Percentiles rank a stretch among this genome's conserved stretches.
Evolutionary conservation across 2,888 invertebrate genomes (phyloP).

Genomic region (Tridacna crocea): DNA sequence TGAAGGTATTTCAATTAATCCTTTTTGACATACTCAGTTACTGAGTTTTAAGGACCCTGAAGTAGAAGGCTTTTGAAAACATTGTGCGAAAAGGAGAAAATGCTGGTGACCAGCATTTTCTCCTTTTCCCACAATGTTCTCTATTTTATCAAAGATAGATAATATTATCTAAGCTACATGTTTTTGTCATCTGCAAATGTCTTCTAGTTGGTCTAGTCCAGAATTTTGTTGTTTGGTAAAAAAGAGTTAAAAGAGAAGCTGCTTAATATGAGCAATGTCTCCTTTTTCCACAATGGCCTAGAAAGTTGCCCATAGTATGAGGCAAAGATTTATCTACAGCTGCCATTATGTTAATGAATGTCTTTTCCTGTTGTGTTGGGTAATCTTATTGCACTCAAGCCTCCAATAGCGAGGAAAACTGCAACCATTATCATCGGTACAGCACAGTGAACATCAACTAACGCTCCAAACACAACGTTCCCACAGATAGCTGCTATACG

Average conservation of each 20-base stretch:
- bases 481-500: constrained; percentile 95
- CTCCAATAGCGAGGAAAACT: constrained; percentile 92
- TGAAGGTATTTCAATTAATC: no score
- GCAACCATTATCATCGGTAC: constrained; percentile 97
- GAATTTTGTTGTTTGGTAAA: no score
- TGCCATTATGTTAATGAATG: constrained; percentile 65
- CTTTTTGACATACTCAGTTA: no score
- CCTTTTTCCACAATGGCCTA: background rate
- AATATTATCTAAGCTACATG: no score
- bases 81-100: background rate
- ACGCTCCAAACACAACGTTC: constrained; percentile 94
- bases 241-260: background rate
- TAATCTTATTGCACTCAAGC: constrained; percentile 93
- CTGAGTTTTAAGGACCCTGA: no score
- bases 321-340: background rate
- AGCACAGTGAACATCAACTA: constrained; percentile 94
- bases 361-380: constrained; percentile 92
- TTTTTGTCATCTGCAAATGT: no score
- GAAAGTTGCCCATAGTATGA: background rate
- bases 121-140: background rate
- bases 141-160: no score
- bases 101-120: background rate
- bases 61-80: no score
- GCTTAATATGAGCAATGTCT: background rate
- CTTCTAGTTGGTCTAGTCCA: no score